phyloP scores from a whole-genome alignment of 2,797 vertebrate genomes.

The Podargus strigoides region DNA sequence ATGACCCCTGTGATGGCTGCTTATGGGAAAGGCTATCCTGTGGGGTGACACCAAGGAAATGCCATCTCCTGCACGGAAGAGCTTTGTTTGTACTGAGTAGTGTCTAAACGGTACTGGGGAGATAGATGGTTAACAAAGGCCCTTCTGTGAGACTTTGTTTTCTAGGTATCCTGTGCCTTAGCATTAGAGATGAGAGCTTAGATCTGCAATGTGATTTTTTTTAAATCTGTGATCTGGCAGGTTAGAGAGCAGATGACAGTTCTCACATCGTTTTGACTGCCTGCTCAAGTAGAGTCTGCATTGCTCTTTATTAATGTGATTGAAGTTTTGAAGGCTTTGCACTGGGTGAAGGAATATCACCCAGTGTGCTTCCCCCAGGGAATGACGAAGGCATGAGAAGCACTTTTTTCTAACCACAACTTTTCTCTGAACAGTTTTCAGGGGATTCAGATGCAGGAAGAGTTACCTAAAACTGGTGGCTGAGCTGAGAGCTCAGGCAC shows the following conservation, averaged over 20 bases:
- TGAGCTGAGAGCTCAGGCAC: constrained; percentile 39
- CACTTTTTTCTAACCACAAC: neutral
- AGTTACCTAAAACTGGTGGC: constrained; percentile 55
- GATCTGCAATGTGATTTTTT: neutral
- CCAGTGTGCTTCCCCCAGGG: neutral
- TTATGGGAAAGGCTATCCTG: neutral
- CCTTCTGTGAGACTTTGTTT: neutral
- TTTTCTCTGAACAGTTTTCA: constrained; percentile 65
- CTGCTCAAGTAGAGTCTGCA: neutral
- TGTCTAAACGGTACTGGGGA: neutral
- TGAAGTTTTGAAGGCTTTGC: neutral
- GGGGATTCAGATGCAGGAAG: constrained; percentile 58
- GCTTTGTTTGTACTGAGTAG: neutral
- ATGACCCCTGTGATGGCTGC: neutral
- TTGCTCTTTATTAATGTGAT: neutral
- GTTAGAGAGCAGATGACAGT: neutral
- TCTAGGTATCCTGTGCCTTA: neutral
- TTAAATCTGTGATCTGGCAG: neutral
- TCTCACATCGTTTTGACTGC: neutral
- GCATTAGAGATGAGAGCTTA: neutral
- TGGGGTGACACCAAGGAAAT: neutral
- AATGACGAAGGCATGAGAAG: neutral
- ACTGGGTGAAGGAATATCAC: neutral
- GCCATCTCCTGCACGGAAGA: rapidly evolving
- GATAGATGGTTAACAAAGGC: neutral